A percentile compares a stretch with the other conserved stretches of the same genome.
phyloP scores from a whole-genome alignment of 2,113 vertebrate species.

The Sinocyclocheilus rhinocerous region DNA sequence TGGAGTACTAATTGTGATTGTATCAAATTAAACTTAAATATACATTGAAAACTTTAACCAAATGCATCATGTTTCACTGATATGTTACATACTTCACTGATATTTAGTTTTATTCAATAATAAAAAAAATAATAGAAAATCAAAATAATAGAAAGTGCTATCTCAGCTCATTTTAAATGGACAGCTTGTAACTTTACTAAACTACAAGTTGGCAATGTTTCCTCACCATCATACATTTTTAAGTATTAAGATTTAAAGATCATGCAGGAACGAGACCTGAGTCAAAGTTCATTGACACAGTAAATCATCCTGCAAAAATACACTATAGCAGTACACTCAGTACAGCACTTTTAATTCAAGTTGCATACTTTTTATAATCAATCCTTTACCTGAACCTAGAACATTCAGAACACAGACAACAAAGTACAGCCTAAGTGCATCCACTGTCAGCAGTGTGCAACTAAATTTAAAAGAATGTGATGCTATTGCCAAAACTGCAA shows the following conservation, averaged over 20 bases:
- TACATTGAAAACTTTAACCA: background rate
- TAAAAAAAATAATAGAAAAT: background rate
- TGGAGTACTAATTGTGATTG: background rate
- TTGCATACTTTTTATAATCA: constrained; percentile 9
- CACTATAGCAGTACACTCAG: background rate
- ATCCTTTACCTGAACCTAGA: background rate
- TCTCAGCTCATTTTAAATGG: background rate
- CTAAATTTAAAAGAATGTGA: background rate
- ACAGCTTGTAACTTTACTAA: background rate
- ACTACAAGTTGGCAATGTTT: background rate
- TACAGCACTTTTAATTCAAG: background rate
- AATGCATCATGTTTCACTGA: background rate
- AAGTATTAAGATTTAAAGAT: background rate
- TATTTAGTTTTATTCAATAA: background rate
- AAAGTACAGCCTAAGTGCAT: background rate
- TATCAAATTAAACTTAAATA: background rate
- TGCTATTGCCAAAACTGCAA: constrained; percentile 30
- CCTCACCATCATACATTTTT: background rate
- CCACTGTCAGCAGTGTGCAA: background rate
- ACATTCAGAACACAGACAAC: background rate
- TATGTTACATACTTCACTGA: background rate
- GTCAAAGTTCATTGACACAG: background rate
- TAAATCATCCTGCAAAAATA: background rate
- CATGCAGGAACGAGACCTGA: background rate
- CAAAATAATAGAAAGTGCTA: background rate